Conservation (phyloP, 2,888 invertebrate species). For the Sarcophaga rosellei region DNA sequence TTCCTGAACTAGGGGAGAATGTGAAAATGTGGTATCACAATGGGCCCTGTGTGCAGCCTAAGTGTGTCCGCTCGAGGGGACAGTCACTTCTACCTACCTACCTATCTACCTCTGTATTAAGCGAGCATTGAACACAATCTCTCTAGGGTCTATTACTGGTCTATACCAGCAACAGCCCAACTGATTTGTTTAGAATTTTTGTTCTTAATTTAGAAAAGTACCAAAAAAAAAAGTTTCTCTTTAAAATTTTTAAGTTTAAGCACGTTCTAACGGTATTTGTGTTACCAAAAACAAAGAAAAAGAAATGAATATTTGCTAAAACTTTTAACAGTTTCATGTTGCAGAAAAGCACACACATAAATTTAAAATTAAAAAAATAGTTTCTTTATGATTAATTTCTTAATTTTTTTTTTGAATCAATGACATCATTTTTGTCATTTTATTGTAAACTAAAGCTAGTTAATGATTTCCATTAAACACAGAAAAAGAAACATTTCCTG, state of each 20-base stretch:
- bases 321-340: neutral
- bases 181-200: too few relatives aligned
- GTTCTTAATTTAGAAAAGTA: neutral
- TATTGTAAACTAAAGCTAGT: neutral
- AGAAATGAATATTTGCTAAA: neutral
- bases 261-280: slow-evolving; percentile 59
- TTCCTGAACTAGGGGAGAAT: too few relatives aligned
- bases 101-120: too few relatives aligned
- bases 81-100: too few relatives aligned
- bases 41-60: too few relatives aligned
- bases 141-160: too few relatives aligned
- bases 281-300: slow-evolving; percentile 19
- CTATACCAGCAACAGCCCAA: too few relatives aligned
- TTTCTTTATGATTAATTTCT: slow-evolving; percentile 47
- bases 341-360: neutral
- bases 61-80: too few relatives aligned
- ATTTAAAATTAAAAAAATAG: neutral
- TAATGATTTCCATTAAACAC: neutral
- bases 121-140: too few relatives aligned
- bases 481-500: slow-evolving; percentile 1
- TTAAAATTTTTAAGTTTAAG: slow-evolving; percentile 34
- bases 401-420: slow-evolving; percentile 8
- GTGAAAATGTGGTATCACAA: too few relatives aligned
- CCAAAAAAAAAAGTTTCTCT: neutral
- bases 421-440: neutral